A percentile compares a stretch with the other conserved stretches of the same genome.
These are phyloP conservation scores for Bucco capensis DNA, from an alignment of 2,113 vertebrate genomes.

Conservation along the genomic window DNA sequence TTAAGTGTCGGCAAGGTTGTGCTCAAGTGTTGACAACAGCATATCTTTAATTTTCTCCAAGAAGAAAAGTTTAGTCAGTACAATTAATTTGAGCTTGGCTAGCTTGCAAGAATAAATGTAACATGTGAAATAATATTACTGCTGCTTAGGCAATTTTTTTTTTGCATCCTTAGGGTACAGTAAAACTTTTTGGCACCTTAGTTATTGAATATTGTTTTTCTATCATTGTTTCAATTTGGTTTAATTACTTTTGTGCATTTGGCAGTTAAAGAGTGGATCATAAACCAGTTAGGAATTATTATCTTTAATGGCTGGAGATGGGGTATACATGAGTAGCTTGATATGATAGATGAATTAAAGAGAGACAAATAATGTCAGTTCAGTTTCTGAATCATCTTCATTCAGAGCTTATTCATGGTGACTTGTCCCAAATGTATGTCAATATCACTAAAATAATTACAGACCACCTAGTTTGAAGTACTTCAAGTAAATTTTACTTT, in stretches of 20 bases:
- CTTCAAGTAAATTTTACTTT: neutral
- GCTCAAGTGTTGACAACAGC: slow-evolving; percentile 85
- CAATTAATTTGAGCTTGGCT: slow-evolving; percentile 81
- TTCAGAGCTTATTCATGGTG: neutral
- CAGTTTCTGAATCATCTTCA: slow-evolving; percentile 11
- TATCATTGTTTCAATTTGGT: slow-evolving; percentile 66
- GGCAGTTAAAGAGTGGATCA: slow-evolving; percentile 44
- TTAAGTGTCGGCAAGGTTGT: slow-evolving; percentile 84
- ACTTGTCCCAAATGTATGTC: neutral
- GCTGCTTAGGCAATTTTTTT: slow-evolving; percentile 63
- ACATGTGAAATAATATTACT: slow-evolving; percentile 67
- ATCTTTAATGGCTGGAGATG: slow-evolving; percentile 5
- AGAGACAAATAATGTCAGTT: neutral
- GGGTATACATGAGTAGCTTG: neutral
- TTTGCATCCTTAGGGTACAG: slow-evolving; percentile 57
- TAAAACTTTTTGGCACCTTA: slow-evolving; percentile 70
- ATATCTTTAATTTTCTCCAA: slow-evolving; percentile 82
- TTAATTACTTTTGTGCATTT: slow-evolving; percentile 70
- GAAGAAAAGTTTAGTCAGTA: slow-evolving; percentile 82
- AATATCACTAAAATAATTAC: neutral
- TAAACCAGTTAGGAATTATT: slow-evolving; percentile 62
- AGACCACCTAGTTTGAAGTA: neutral
- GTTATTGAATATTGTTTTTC: slow-evolving; percentile 68
- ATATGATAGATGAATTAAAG: slow-evolving; percentile 28
- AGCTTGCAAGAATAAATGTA: slow-evolving; percentile 70